These are phyloP conservation scores for Pelochelys cantorii DNA, from an alignment of 2,797 vertebrate genomes.

Conservation along the genomic window DNA sequence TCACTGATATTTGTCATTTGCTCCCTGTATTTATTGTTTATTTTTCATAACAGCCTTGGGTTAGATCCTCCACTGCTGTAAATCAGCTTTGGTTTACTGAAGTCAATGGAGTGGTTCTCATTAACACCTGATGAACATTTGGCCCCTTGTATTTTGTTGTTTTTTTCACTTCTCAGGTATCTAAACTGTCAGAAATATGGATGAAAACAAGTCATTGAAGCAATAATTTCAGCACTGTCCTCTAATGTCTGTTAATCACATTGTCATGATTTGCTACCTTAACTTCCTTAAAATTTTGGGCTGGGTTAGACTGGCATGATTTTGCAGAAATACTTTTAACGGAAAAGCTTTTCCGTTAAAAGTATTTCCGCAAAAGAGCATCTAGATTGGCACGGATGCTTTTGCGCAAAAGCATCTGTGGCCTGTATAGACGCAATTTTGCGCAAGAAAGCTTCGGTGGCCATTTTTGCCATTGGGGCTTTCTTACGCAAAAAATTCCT, in stretches of 20 bases:
- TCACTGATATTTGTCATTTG: background rate
- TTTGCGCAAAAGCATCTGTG: no score
- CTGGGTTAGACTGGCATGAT: no score
- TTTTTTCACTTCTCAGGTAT: background rate
- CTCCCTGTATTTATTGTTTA: background rate
- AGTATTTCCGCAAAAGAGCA: no score
- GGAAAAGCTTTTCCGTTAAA: no score
- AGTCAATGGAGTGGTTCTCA: background rate
- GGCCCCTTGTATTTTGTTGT: background rate
- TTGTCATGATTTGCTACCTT: background rate
- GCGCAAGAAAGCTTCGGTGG: no score
- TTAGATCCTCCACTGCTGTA: background rate
- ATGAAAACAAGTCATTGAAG: background rate
- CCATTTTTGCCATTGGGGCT: no score
- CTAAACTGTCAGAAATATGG: background rate
- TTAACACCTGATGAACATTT: background rate
- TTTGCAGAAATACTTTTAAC: no score
- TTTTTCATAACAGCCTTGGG: background rate
- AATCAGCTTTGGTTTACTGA: background rate
- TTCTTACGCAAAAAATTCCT: no score
- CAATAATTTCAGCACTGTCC: background rate
- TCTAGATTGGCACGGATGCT: no score
- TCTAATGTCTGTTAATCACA: accelerated
- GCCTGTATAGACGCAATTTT: no score
- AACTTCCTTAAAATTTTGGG: background rate